Evolutionary conservation across 1,140 invertebrate genomes (phyloP).

Genomic region (Chlorops oryzae): DNA sequence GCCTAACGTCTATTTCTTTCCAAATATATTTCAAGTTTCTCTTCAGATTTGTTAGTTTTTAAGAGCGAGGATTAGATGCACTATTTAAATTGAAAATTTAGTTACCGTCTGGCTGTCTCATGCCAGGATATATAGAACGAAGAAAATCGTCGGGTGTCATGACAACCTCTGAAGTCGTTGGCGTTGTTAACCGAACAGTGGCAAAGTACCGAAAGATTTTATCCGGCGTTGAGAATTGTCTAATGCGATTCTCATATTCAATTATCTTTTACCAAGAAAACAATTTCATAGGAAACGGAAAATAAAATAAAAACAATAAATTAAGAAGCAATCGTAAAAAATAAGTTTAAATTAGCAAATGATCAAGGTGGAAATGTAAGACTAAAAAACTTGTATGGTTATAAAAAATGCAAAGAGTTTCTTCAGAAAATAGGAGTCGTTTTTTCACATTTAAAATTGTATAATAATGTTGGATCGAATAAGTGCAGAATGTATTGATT

Average conservation of each 20-base stretch:
- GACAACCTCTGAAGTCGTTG: slow-evolving; percentile 70
- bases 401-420: too few species aligned
- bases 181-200: slow-evolving; percentile 78
- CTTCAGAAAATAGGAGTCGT: too few species aligned
- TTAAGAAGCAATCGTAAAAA: slow-evolving; percentile 23
- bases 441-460: slow-evolving; percentile 8
- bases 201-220: slow-evolving; percentile 99
- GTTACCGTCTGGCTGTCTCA: slow-evolving; percentile 95
- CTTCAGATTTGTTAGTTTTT: too few species aligned
- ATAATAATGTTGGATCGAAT: slow-evolving; percentile 3
- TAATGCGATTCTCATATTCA: slow-evolving; percentile 96
- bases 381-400: slow-evolving; percentile 13
- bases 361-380: slow-evolving; percentile 7
- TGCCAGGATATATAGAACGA: slow-evolving; percentile 89
- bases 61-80: too few species aligned
- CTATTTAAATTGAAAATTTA: too few species aligned
- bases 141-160: slow-evolving; percentile 99
- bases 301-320: slow-evolving; percentile 28
- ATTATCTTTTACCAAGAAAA: slow-evolving; percentile 71
- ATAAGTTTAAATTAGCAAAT: slow-evolving; percentile 14
- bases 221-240: slow-evolving; percentile 93
- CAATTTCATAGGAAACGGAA: slow-evolving; percentile 12
- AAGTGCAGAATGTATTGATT: background rate
- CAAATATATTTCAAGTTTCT: too few species aligned
- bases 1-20: too few species aligned